Base-by-base conservation (phyloP, 2,797 vertebrate genomes). In the Gouania willdenowi region DNA sequence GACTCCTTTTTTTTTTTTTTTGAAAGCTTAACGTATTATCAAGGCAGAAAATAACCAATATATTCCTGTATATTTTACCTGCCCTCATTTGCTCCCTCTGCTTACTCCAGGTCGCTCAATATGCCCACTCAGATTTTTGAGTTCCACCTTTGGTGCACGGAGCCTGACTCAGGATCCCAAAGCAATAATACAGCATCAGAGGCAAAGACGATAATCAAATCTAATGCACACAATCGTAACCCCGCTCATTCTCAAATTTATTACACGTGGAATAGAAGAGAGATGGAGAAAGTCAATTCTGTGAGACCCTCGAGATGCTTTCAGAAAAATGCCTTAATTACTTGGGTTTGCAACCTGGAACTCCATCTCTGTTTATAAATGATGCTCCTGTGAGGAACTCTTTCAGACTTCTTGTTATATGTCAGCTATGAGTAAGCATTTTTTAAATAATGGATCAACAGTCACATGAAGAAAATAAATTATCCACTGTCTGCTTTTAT, bases 171-270 rank as follows among this genome's bases (percentile, higher is more conserved):
- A 76, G 83, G 83, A 79, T 69, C 58, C 57, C 50, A 72, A 82
- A 82, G 83, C 84, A 89, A 88, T 89, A 88, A 86, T 61, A 65
- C 70, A 57, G 58, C 52, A n/a, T 70, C 58, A 43, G 70, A 85
- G 79, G 81, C 67, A 82, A 81, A 67, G 58, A 59, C 70, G 78
- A 76, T 87, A 85, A 88, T 88, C 83, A 84, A 77, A 86, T 86
- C 73, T 76, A 75, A 80, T 66, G 77, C 66, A 50, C 66, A 82
- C 82, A 86, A 62, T 50, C 48, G 65, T 78, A 83, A 84, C 76
- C 81, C 53, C 30, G 16, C 77, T 77, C 71, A 79, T 82, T 71
- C 75, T 69, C 77, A 82, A 83, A 86, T 86, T 87, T 86, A 87
- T 87, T 85, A 86, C 79, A 86, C 78, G 67, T 51, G 60, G 70